Evolutionary conservation across 2,113 vertebrate species (phyloP).

Genomic region (Oxygymnocypris stewartii): DNA sequence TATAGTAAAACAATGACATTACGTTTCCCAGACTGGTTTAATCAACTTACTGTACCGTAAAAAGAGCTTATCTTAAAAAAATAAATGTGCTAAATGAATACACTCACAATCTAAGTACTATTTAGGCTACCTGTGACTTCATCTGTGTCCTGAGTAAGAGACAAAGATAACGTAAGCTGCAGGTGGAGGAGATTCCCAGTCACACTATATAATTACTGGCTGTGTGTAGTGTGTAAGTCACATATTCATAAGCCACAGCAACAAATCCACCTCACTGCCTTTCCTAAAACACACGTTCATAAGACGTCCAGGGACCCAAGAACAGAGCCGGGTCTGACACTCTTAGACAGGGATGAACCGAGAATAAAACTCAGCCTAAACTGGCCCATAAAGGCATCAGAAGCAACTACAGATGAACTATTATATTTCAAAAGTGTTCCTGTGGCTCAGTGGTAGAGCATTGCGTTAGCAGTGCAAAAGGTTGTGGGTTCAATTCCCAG

Average conservation of each 20-base stretch:
- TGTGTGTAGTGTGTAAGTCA: constrained; percentile 18
- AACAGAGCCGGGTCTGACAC: too few species aligned
- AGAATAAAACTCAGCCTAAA: background rate
- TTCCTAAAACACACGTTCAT: constrained; percentile 36
- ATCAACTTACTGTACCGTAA: too few species aligned
- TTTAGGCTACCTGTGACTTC: background rate
- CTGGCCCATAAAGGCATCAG: background rate
- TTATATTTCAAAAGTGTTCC: background rate
- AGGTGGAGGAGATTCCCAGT: background rate
- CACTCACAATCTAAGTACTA: background rate
- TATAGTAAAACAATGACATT: too few species aligned
- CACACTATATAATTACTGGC: background rate
- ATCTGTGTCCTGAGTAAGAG: background rate
- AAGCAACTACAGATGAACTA: background rate
- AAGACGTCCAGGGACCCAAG: constrained; percentile 1
- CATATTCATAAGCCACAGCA: background rate
- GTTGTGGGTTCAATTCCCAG: too few species aligned
- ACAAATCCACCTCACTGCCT: background rate
- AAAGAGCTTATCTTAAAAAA: too few species aligned
- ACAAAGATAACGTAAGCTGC: background rate
- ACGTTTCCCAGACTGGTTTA: too few species aligned
- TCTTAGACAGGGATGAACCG: background rate
- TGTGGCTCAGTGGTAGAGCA: too few species aligned
- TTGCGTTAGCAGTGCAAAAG: too few species aligned
- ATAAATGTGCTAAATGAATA: too few species aligned